Conservation (phyloP, 2,113 vertebrate genomes). For the Pomatorhinus ruficollis region DNA sequence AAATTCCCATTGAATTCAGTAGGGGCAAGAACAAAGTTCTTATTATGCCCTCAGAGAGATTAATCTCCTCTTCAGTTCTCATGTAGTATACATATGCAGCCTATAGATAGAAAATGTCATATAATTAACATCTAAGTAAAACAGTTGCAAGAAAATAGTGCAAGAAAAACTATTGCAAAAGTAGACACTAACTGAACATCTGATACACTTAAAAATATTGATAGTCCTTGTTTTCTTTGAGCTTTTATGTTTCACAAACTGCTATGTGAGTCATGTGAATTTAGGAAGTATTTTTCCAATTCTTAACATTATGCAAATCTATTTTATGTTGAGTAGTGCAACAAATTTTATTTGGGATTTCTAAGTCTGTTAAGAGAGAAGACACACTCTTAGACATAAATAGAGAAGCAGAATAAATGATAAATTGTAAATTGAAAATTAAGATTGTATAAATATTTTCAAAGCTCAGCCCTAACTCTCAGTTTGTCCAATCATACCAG, state of each 20-base stretch:
- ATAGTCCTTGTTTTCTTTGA: not conserved
- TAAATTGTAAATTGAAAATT: not conserved
- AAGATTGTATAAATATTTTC: not conserved
- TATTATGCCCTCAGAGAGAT: not conserved
- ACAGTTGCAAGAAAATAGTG: not conserved
- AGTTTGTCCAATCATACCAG: not conserved
- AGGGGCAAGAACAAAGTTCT: not conserved
- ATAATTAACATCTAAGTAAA: not conserved
- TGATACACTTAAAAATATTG: not conserved
- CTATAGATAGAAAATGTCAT: not conserved
- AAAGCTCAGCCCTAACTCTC: not conserved
- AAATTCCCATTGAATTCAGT: constrained; percentile 12
- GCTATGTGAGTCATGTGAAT: not conserved
- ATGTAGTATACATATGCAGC: not conserved
- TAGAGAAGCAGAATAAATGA: not conserved
- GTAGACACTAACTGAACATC: not conserved
- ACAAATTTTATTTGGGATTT: not conserved
- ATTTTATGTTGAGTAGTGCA: not conserved
- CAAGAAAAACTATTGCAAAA: not conserved
- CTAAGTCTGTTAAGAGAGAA: not conserved
- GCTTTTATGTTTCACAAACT: not conserved
- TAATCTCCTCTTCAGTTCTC: not conserved
- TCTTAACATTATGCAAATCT: not conserved
- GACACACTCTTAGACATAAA: not conserved
- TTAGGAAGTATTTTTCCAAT: not conserved